Evolutionary conservation across 1,140 invertebrate species (phyloP), one percentile per base, ranked within the genome.

Genomic region (Hydropsyche tenuis): DNA sequence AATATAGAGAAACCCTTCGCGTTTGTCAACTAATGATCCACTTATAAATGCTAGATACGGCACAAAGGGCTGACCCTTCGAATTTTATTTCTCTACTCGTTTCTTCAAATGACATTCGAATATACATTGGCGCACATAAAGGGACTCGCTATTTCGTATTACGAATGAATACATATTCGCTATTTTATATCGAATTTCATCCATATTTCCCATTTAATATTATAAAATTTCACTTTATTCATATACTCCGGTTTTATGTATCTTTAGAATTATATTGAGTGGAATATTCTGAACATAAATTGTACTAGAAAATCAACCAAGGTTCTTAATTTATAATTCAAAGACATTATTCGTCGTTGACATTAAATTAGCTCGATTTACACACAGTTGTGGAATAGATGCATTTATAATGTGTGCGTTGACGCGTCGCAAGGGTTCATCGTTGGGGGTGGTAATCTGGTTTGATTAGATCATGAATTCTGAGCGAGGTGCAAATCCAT

Each of bases 391-490:
- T 18, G 2, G 16, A 14, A 48, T 48, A 18, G 4, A 53, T 53
- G 48, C 48, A 53, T 53, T n/a, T 18, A 18, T 18, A 53, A 53
- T 20, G 48, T 18, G 48, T 18, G 48, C 48, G 48, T 18, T 53
- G 48, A 53, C 16, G 48, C 48, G 7, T 53, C 20, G 48, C 48
- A 37, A 53, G 48, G 48, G 9, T 53, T 16, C 48, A 53, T 53
- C 48, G 20, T 9, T 20, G 20, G 16, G 16, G 48, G 48, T 16
- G n/a, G 48, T 37, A 37, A 37, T 37, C 30, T 37, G 46, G 48
- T 53, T 53, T 53, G 48, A 53, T 53, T 53, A 53, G 48, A 53
- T 53, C 48, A 53, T 53, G 48, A 53, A 53, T 53, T 53, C 48
- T 53, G 48, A 53, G 48, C 48, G 48, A 53, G 48, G 48, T 53